These are phyloP conservation scores for Arnoldichthys spilopterus DNA, from an alignment of 2,797 vertebrate species.

Conservation along the genomic window DNA sequence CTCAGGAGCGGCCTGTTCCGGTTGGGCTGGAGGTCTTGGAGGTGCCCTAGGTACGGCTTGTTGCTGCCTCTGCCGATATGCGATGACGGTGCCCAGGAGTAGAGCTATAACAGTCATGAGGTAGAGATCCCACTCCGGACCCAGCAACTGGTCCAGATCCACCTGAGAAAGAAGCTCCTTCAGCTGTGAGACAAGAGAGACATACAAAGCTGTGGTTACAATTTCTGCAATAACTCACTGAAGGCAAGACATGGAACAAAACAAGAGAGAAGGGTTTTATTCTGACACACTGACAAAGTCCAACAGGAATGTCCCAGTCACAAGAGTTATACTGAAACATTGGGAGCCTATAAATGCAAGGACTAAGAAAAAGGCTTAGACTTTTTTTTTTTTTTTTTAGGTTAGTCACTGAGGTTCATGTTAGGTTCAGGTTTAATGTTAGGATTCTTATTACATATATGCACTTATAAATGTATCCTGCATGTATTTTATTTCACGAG, in stretches of 20 bases:
- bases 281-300: neutral
- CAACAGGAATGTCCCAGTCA: neutral
- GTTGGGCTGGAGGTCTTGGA: constrained; percentile 48
- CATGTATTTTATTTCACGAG: no score
- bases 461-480: no score
- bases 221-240: no score
- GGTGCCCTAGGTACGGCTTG: constrained; percentile 82
- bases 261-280: neutral
- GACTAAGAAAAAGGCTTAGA: no score
- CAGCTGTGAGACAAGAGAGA: constrained; percentile 73
- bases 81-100: constrained; percentile 94
- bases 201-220: neutral
- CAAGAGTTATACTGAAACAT: neutral
- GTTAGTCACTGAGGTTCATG: no score
- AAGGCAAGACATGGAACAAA: neutral
- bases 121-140: constrained; percentile 99
- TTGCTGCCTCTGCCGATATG: constrained; percentile 96
- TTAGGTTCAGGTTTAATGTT: no score
- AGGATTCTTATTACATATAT: no score
- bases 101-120: constrained; percentile 98
- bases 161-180: constrained; percentile 87
- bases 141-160: constrained; percentile 95
- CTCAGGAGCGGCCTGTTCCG: constrained; percentile 45
- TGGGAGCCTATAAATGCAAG: no score
- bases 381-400: no score